These are phyloP conservation scores for Prietella phreatophila DNA, from an alignment of 2,113 vertebrate species.

Conservation along the genomic window DNA sequence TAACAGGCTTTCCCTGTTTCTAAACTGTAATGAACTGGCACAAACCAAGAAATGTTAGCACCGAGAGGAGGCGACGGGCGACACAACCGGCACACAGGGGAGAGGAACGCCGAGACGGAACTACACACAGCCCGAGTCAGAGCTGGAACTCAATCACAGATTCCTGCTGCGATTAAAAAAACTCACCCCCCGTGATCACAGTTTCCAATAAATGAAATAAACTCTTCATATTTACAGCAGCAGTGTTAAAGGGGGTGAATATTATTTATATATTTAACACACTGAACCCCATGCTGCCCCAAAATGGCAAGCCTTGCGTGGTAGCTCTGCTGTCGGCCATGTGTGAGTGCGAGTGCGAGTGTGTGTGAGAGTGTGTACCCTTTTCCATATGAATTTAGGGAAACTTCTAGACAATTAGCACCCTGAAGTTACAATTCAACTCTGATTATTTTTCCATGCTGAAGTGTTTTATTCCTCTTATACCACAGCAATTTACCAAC, in stretches of 20 bases:
- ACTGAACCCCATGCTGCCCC: too few relatives aligned
- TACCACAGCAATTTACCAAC: too few relatives aligned
- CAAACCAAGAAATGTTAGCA: background rate
- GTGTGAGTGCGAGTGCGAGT: too few relatives aligned
- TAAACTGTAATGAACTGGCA: background rate
- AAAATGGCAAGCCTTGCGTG: too few relatives aligned
- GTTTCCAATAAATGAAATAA: background rate
- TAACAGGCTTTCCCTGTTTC: background rate
- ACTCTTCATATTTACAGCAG: background rate
- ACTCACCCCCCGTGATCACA: background rate
- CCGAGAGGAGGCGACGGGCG: conserved; percentile 57
- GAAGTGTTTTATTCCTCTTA: too few relatives aligned
- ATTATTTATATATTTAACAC: background rate
- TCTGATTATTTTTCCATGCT: too few relatives aligned
- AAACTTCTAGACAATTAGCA: too few relatives aligned
- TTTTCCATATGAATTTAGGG: too few relatives aligned
- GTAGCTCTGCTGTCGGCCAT: too few relatives aligned
- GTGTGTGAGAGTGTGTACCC: too few relatives aligned
- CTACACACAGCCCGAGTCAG: background rate
- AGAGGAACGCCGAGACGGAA: background rate
- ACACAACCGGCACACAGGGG: conserved; percentile 39
- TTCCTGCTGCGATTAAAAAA: background rate
- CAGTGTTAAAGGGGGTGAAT: background rate
- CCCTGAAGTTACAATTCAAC: too few relatives aligned
- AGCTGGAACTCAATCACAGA: background rate